phyloP scores from a whole-genome alignment of 2,888 invertebrate genomes.

The Blera fallax region DNA sequence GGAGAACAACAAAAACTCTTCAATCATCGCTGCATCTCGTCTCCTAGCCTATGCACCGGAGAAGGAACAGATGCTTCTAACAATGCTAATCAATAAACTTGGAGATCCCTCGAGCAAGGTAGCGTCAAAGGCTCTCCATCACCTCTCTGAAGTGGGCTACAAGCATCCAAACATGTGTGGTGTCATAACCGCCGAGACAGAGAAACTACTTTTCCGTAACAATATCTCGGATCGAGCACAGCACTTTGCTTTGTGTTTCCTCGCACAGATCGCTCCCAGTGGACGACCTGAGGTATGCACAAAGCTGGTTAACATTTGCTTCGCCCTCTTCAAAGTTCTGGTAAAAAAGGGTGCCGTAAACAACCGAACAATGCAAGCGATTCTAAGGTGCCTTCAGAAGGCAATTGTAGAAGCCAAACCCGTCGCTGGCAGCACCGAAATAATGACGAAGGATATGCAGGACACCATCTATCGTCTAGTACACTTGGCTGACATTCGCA shows the following conservation, averaged over 20 bases:
- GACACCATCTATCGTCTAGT: slow-evolving; percentile 91
- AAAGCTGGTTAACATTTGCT: slow-evolving; percentile 94
- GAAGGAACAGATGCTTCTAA: slow-evolving; percentile 84
- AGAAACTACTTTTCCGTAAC: slow-evolving; percentile 93
- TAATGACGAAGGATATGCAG: slow-evolving; percentile 81
- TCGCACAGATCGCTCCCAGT: slow-evolving; percentile 90
- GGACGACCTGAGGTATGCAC: slow-evolving; percentile 90
- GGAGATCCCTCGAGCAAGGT: slow-evolving; percentile 93
- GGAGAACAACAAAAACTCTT: slow-evolving; percentile 79
- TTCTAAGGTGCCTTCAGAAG: slow-evolving; percentile 91
- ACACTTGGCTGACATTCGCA: slow-evolving; percentile 89
- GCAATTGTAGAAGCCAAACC: slow-evolving; percentile 83
- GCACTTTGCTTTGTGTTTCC: slow-evolving; percentile 95
- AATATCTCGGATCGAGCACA: slow-evolving; percentile 94
- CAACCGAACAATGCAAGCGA: slow-evolving; percentile 91
- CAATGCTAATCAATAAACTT: slow-evolving; percentile 94
- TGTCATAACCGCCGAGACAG: slow-evolving; percentile 93
- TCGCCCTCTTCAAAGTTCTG: slow-evolving; percentile 96
- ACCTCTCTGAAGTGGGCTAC: slow-evolving; percentile 90
- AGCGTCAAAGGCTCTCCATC: slow-evolving; percentile 93
- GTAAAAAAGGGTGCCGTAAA: slow-evolving; percentile 91
- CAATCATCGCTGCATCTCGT: slow-evolving; percentile 78
- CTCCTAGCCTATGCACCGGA: slow-evolving; percentile 79
- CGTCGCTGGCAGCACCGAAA: slow-evolving; percentile 76
- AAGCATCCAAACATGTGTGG: slow-evolving; percentile 96